Base-by-base conservation (phyloP, 2,113 vertebrate species). In the Trogon melanurus region DNA sequence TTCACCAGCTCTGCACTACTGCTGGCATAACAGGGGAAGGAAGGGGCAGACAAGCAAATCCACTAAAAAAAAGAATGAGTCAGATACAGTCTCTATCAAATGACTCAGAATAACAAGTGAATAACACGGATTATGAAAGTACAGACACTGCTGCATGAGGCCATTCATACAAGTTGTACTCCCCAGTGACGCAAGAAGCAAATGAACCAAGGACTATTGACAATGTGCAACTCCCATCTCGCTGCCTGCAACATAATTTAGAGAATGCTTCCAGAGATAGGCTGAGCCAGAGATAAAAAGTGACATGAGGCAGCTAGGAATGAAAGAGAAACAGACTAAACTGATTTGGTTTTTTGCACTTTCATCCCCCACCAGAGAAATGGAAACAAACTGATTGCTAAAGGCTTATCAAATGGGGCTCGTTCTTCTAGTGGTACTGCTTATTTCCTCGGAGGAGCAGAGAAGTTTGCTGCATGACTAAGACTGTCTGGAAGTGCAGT, bases 51-150 rank as follows among this genome's bases (percentile, higher is more conserved):
- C 44, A 56, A 85, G 69, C 32, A 94, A 90, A 88, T 60, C 50
- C 61, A 92, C 57, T 92, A 51, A 29, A 71, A 84, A 45, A 92
- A 51, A 29, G 67, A 84, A 45, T 81, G 79, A 88, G 72, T 91
- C 75, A 90, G 85, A 29, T 15, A 20, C 27, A 58, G 51, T 44
- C 65, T 75, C 82, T 58, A 64, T 85, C 85, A 87, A 95, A 50
- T 81, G 44, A 89, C 58, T 91, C 70, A 89, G 66, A 95, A 38
- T 26, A 91, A 79, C 27, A 86, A 94, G 58, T 76, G 88, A 96
- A 22, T 79, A 89, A 85, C n/a, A 87, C 41, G 44, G 81, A 81
- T 79, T 95, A 87, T 65, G n/a, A 64, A 91, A 91, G 71, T 18
- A 91, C 70, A 88, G 79, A 86, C 69, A 53, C 29, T 25, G 58